Evolutionary conservation across 1,140 invertebrate genomes (phyloP).

Genomic region (Druon quercuslanigerum): DNA sequence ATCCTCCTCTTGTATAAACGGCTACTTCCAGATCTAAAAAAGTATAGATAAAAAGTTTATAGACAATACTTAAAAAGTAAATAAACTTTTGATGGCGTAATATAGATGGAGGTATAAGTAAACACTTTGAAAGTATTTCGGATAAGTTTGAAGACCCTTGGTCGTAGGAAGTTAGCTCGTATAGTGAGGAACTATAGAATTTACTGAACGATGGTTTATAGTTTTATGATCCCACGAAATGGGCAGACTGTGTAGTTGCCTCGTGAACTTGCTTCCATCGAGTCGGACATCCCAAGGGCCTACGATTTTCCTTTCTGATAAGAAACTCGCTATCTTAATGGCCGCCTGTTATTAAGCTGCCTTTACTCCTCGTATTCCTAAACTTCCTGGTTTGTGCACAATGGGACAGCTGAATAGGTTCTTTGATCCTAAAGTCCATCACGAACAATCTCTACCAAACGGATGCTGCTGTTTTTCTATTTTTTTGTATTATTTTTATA

Average conservation of each 20-base stretch:
- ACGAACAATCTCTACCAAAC: background rate
- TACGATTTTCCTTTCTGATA: background rate
- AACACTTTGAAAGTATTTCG: too few species aligned
- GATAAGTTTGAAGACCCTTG: too few species aligned
- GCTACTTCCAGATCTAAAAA: too few species aligned
- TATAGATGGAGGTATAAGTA: too few species aligned
- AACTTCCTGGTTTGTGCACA: too few species aligned
- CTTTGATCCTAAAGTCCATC: background rate
- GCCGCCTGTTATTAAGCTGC: slow-evolving; percentile 10
- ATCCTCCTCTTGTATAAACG: too few species aligned
- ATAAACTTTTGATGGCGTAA: too few species aligned
- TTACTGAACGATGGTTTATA: slow-evolving; percentile 16
- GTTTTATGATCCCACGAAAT: background rate
- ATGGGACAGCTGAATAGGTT: background rate
- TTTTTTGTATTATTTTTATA: too few species aligned
- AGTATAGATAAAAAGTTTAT: too few species aligned
- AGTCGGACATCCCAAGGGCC: background rate
- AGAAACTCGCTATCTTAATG: slow-evolving; percentile 27
- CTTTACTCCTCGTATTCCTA: background rate
- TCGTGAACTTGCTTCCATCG: background rate
- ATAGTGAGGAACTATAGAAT: background rate
- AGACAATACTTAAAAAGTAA: too few species aligned
- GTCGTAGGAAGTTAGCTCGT: background rate
- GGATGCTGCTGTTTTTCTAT: background rate
- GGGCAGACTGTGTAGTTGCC: background rate